Percentiles rank a stretch among this genome's conserved stretches.
These are phyloP conservation scores for Ischnus inquisitorius DNA, from an alignment of 2,888 invertebrate genomes.

Conservation along the genomic window DNA sequence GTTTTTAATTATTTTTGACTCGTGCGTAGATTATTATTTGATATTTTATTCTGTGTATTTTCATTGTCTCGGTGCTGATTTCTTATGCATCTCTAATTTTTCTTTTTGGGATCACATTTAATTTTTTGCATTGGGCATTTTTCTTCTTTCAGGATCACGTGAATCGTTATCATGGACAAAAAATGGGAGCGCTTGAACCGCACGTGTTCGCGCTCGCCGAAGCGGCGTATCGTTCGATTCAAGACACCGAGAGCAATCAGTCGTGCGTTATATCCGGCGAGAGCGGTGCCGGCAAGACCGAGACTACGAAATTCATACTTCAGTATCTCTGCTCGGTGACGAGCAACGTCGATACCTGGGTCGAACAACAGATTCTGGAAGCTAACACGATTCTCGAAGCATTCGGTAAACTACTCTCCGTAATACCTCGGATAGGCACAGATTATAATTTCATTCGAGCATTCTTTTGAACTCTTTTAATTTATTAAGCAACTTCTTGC, in stretches of 20 bases:
- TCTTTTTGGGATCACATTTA: not conserved
- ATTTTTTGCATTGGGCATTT: not conserved
- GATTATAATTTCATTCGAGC: too few species aligned
- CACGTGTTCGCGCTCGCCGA: slow-evolving; percentile 97
- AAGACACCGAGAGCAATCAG: slow-evolving; percentile 88
- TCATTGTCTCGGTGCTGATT: not conserved
- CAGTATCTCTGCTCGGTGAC: slow-evolving; percentile 97
- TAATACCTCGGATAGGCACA: too few species aligned
- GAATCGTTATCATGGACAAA: slow-evolving; percentile 92
- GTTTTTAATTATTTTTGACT: slow-evolving; percentile 17
- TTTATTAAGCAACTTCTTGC: not conserved
- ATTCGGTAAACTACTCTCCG: slow-evolving; percentile 89
- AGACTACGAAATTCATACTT: slow-evolving; percentile 96
- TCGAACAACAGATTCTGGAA: slow-evolving; percentile 97
- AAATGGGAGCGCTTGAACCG: slow-evolving; percentile 93
- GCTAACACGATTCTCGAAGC: slow-evolving; percentile 97
- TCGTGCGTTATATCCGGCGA: slow-evolving; percentile 97
- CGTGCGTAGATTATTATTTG: not conserved
- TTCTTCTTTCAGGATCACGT: slow-evolving; percentile 90
- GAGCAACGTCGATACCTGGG: slow-evolving; percentile 94
- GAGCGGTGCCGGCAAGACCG: slow-evolving; percentile 97
- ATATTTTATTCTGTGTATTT: not conserved
- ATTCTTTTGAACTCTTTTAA: too few species aligned
- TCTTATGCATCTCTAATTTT: not conserved
- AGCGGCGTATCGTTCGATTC: slow-evolving; percentile 93